Base-by-base conservation (phyloP, 1,140 invertebrate genomes). In the Pseudomyrmex concolor region DNA sequence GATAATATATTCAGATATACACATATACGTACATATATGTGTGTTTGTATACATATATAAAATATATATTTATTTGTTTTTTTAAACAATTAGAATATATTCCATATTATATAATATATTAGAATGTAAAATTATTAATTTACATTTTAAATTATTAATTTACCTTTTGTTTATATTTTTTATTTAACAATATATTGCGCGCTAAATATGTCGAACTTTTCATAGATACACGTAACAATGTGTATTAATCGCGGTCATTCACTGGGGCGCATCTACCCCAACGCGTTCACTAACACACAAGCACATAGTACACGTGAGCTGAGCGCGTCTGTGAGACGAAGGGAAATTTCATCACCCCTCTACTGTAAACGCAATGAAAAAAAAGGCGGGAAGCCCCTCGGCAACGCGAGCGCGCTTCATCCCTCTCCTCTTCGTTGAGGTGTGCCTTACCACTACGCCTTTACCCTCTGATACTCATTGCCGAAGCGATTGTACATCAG, bases 401-500 rank as follows among this genome's bases (percentile, higher is more conserved):
- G 67, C 74, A 78, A 78, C 51, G 84, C 78, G 62, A 70, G 82
- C 78, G 67, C 76, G 74, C 17, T 87, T 87, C 86, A 87, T 87
- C 86, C 86, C 86, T 84, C 86, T 88, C 66, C 74, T 59, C 74
- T 59, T 71, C 13, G 71, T 8, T 50, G 76, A 87, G 83, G 86
- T 76, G 86, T 73, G 64, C 73, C 45, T 64, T 60, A 67, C 68
- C 19, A 63, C 60, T 73, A 54, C 84, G 84, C 81, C 80, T 74
- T 74, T 51, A 64, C 51, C 76, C 73, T 67, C 73, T 48, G 70
- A 54, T 66, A 43, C 57, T 51, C 59, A 83, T 76, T 73, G 67
- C 67, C 34, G 17, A 68, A 57, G 81, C 86, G 86, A 87, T 87
- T 87, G 86, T 87, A 87, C 83, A 87, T 87, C 86, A 64, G 74